phyloP scores from a whole-genome alignment of 2,888 invertebrate genomes.

The Keiferia lycopersicella region DNA sequence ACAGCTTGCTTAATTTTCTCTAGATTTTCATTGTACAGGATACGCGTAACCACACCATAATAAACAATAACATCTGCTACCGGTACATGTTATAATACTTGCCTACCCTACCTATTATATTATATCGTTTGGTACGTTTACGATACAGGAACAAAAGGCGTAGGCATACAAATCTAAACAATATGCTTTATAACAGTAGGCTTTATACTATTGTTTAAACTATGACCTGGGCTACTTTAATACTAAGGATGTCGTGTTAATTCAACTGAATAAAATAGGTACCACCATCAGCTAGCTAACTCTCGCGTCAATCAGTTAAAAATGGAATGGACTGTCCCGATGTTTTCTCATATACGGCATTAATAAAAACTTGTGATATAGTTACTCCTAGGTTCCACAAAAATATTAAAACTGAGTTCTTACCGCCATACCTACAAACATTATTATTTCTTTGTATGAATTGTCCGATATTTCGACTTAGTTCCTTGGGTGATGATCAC shows the following conservation, averaged over 20 bases:
- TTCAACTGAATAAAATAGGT: not conserved
- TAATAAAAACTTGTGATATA: too few species aligned
- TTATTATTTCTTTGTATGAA: too few species aligned
- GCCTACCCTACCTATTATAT: too few species aligned
- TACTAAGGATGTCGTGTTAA: not conserved
- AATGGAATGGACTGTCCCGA: too few species aligned
- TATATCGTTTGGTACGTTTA: conserved; percentile 35
- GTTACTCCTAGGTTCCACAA: too few species aligned
- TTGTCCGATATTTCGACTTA: too few species aligned
- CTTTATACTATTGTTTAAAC: conserved; percentile 40
- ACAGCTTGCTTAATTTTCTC: not conserved
- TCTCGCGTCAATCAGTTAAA: too few species aligned
- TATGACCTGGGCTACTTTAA: conserved; percentile 5
- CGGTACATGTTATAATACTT: not conserved
- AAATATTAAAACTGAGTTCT: too few species aligned
- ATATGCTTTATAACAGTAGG: conserved; percentile 49
- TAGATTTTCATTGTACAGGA: not conserved
- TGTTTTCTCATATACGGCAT: too few species aligned
- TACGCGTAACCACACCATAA: not conserved
- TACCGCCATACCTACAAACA: too few species aligned
- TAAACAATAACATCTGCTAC: not conserved
- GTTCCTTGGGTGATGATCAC: too few species aligned
- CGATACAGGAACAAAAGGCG: conserved; percentile 57
- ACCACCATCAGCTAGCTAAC: too few species aligned
- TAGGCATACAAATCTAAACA: conserved; percentile 55